These are phyloP conservation scores for Sinosuthora webbiana DNA, from an alignment of 2,113 vertebrate genomes.

Conservation along the genomic window DNA sequence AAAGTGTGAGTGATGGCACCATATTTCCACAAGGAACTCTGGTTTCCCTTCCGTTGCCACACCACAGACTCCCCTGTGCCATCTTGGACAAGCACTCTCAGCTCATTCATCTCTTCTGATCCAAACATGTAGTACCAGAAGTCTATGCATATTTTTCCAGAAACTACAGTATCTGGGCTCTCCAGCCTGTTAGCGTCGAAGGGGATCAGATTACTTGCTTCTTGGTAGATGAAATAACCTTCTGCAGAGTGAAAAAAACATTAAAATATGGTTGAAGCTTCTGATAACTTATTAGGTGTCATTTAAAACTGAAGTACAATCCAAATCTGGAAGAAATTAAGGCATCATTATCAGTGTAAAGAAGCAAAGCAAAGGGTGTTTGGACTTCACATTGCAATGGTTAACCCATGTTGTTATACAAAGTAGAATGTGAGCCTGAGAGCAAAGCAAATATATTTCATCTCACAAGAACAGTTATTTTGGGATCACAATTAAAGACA, in stretches of 20 bases:
- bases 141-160: constrained; percentile 79
- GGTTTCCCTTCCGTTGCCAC: constrained; percentile 71
- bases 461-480: not conserved
- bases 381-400: not conserved
- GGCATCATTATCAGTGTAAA: not conserved
- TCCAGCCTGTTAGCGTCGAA: constrained; percentile 65
- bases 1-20: constrained; percentile 66
- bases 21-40: constrained; percentile 73
- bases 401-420: not conserved
- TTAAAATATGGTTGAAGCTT: not conserved
- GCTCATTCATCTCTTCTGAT: constrained; percentile 64
- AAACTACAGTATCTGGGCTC: constrained; percentile 60
- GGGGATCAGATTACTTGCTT: constrained; percentile 50
- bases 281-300: not conserved
- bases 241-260: constrained; percentile 13
- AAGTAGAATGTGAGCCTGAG: not conserved
- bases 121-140: constrained; percentile 83
- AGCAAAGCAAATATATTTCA: not conserved
- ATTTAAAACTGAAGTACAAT: not conserved
- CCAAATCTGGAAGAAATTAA: not conserved
- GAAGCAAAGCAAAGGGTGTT: not conserved
- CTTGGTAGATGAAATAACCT: constrained; percentile 68
- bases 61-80: constrained; percentile 20
- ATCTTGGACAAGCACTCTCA: constrained; percentile 69
- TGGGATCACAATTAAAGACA: not conserved